Evolutionary conservation across 2,888 invertebrate species (phyloP), one percentile per base, ranked within the genome.

Genomic region (Yponomeuta sedellus): DNA sequence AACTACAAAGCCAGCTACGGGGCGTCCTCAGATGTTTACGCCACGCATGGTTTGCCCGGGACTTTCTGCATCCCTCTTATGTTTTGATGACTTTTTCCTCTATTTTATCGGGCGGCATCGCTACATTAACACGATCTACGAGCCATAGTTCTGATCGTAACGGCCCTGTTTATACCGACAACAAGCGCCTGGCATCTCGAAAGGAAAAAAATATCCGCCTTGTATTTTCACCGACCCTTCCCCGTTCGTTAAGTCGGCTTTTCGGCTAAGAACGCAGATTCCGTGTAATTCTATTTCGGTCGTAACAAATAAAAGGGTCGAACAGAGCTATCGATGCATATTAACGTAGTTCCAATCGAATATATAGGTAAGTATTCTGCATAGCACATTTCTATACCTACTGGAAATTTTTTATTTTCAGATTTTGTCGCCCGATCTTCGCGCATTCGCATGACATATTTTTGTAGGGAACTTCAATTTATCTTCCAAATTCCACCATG

Each of bases 121-220:
- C 79, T 77, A 78, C 77, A 84, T 85, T 84, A 85, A 79, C 81
- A 75, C 80, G 78, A 86, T 84, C 81, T 85, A 83, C 77, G 80
- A 75, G 77, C 81, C 74, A 77, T 86, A 83, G 83, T 82, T 85
- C 78, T 85, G 81, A 83, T 86, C 79, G 81, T 87, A 85, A 87
- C 81, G 81, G 81, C 70, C 79, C 85, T 86, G 87, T 87, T 87
- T 87, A 86, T 87, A 83, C 78, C 73, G 70, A 76, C 64, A 66
- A 66, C 69, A 70, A 79, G 78, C 78, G 73, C 73, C 81, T 79
- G 10, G 44, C 16, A 40, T 19, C 20, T 63, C 20, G 20, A 44
- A 52, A 66, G 59, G 59, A 68, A 70, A 78, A 77, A 79, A 72
- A 73, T 73, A 72, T 69, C 34, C 34, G 34, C 34, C 8, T 66